Base-by-base conservation (phyloP, 2,797 vertebrate species). In the Falco rusticolus region DNA sequence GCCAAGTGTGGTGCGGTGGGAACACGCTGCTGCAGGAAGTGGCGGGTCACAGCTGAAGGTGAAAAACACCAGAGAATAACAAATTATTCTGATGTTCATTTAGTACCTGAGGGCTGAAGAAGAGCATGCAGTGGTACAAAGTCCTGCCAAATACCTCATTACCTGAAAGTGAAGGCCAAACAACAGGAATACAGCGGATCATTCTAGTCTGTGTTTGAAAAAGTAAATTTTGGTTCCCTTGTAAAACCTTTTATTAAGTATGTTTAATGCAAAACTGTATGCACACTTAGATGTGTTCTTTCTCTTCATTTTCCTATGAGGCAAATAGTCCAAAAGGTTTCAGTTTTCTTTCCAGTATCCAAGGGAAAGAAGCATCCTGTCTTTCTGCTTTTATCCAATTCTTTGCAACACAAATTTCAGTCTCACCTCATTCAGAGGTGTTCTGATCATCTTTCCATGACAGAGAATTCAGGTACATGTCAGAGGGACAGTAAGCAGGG, bases 21-120 rank as follows among this genome's bases (percentile, higher is more conserved):
- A 48, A 11, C 12, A 3, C 1, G 13, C 74, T 26, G 54, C 29
- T 19, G 11, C 13, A 2, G 59, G 53, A 45, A 25, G 65, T 3
- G 24, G 37, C 11, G 0, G 17, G 28, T 24, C 16, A 6, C 66
- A 8, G 47, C 57, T 15, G 20, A 3, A 5, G 11, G 6, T 18
- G 68, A 34, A 18, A 65, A 70, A 10, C 7, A 22, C 31, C 25
- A 0, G 25, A 28, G 80, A 48, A 47, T 6, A 11, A 33, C 12
- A 19, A 48, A 15, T 5, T 26, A 10, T 18, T n/a, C 48, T n/a
- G 34, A 6, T 11, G 2, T 1, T 1, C 0, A 3, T 4, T 47
- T 28, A 24, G 57, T 7, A 2, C 25, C 29, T 13, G 1, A 11
- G 37, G 41, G 37, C 75, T 65, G 3, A 0, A 29, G 64, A 53